Evolutionary conservation across 2,113 vertebrate species (phyloP), one percentile per base, ranked within the genome.

Genomic region (Oncorhynchus clarkii): DNA sequence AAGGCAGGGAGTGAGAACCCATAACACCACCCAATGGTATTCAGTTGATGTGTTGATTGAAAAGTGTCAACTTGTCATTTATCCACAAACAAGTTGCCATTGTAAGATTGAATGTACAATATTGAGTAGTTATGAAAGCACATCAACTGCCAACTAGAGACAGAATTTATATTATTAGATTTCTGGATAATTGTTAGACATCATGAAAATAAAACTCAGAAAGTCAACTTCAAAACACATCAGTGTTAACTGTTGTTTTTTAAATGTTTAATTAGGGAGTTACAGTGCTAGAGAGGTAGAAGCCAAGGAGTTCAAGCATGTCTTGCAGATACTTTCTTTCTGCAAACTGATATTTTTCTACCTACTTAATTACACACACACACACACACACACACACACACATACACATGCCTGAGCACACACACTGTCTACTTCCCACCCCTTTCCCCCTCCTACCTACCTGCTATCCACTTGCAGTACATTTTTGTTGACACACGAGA

Each of bases 261-360:
- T 72, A 82, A 71, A 79, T 78, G 68, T 89, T 82, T 88, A 75
- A 86, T 84, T 81, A 81, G 70, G 74, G 34, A 71, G 75, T 79
- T 77, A 70, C 72, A 77, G 74, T 48, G 67, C 64, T 66, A 68
- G 51, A 68, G 54, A 68, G 22, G n/a, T 8, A 62, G 59, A 62
- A 62, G n/a, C 78, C 67, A 79, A 60, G 72, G 14, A 39, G 8
- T 78, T 80, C 24, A 29, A 87, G 78, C 83, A 89, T 80, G 89
- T 73, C 84, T 69, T 67, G 81, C 83, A 86, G 80, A 78, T 85
- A 73, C 85, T 75, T 75, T 57, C 75, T 26, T 68, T 78, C 80
- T 79, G 71, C 70, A 78, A 87, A 83, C 73, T 76, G 82, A 82
- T 84, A 84, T 78, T 82, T 82, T 69, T 62, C 26, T 82, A 69